Conservation (phyloP, 2,888 invertebrate species). For the Tubiluchus corallicola region DNA sequence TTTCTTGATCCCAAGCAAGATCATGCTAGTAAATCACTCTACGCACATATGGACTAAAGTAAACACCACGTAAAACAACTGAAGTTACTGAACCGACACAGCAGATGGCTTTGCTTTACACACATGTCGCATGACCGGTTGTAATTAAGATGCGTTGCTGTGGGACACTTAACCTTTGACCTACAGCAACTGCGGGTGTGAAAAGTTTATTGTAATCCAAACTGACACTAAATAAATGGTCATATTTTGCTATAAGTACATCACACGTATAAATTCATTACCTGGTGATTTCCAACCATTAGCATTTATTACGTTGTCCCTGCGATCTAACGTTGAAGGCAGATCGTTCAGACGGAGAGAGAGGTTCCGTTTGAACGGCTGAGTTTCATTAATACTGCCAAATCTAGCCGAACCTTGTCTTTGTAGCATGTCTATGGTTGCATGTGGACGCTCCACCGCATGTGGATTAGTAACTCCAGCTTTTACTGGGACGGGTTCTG, state of each 20-base stretch:
- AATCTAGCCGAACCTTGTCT: conserved; percentile 17
- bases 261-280: neutral
- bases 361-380: conserved; percentile 21
- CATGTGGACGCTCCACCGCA: conserved; percentile 29
- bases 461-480: conserved; percentile 23
- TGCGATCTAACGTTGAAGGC: conserved; percentile 25
- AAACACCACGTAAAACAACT: no score
- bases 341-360: conserved; percentile 28
- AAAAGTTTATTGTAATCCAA: no score
- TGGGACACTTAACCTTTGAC: no score
- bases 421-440: conserved; percentile 23
- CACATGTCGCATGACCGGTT: no score
- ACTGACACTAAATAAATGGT: no score
- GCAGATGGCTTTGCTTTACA: no score
- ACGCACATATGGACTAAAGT: no score
- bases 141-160: no score
- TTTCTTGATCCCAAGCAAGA: no score
- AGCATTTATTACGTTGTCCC: neutral
- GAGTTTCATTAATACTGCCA: neutral
- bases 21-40: no score
- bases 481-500: conserved; percentile 26
- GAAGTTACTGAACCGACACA: no score
- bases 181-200: no score
- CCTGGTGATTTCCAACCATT: conserved; percentile 16
- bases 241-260: neutral